phyloP scores from a whole-genome alignment of 1,140 invertebrate genomes.

The Chironomus tepperi region DNA sequence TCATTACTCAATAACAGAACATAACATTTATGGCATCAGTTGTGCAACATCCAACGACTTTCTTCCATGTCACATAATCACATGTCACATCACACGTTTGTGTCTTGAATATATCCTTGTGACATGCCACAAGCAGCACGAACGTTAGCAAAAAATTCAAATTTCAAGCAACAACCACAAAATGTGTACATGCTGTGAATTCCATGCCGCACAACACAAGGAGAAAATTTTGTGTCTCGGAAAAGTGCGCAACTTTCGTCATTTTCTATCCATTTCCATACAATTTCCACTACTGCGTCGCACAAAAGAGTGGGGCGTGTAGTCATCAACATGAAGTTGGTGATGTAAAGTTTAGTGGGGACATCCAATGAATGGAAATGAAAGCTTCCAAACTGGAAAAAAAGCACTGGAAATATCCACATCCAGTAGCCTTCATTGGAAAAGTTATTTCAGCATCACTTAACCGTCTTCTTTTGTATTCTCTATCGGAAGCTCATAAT shows the following conservation, averaged over 20 bases:
- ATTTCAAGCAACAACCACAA: no score
- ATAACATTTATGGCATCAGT: no score
- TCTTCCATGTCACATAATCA: no score
- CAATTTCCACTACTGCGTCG: not conserved
- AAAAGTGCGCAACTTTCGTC: not conserved
- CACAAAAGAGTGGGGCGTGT: not conserved
- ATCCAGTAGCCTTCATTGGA: not conserved
- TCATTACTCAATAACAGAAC: no score
- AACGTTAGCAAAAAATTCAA: no score
- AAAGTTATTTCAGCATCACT: not conserved
- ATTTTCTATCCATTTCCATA: not conserved
- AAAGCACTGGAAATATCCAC: not conserved
- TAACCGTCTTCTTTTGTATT: not conserved
- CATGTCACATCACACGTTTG: no score
- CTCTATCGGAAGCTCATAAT: conserved; percentile 7
- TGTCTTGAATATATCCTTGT: no score
- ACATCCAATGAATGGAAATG: not conserved
- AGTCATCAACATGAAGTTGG: no score
- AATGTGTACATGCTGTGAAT: not conserved
- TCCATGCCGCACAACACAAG: not conserved
- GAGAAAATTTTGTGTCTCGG: not conserved
- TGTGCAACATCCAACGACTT: no score
- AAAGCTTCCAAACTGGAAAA: not conserved
- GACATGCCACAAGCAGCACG: no score
- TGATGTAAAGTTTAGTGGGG: no score